phyloP scores from a whole-genome alignment of 1,140 invertebrate species.

The Elymnias hypermnestra region DNA sequence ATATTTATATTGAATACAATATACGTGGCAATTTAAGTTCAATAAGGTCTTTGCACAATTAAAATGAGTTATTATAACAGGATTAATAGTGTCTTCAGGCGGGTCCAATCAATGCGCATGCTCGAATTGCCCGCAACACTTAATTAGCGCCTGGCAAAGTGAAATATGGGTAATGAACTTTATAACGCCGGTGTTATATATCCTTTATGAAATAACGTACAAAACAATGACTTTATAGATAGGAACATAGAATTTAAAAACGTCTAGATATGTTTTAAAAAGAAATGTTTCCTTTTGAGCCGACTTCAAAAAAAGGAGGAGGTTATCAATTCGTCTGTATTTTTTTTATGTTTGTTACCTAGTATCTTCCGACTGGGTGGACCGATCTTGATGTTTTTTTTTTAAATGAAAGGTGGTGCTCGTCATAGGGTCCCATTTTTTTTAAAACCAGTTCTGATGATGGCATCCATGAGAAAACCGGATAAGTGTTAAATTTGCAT shows the following conservation, averaged over 20 bases:
- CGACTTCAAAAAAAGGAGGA: too few relatives aligned
- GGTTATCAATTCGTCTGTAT: too few relatives aligned
- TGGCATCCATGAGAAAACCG: too few relatives aligned
- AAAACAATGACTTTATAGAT: slow-evolving; percentile 18
- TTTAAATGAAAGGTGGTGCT: too few relatives aligned
- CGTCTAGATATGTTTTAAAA: neutral
- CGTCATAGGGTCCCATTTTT: too few relatives aligned
- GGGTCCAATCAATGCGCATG: slow-evolving; percentile 47
- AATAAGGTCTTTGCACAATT: slow-evolving; percentile 6
- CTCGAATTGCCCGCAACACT: slow-evolving; percentile 54
- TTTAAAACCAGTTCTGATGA: too few relatives aligned
- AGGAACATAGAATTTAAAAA: neutral
- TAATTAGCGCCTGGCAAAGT: slow-evolving; percentile 56
- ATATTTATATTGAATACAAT: too few relatives aligned
- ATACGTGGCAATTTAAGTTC: slow-evolving; percentile 1
- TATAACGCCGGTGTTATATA: slow-evolving; percentile 38
- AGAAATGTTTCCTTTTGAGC: too few relatives aligned
- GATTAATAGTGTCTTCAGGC: slow-evolving; percentile 62
- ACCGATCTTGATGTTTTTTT: too few relatives aligned
- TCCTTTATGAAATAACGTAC: slow-evolving; percentile 27
- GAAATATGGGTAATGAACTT: slow-evolving; percentile 61
- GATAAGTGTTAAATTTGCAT: too few relatives aligned
- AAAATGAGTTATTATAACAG: slow-evolving; percentile 31
- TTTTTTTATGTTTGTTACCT: too few relatives aligned
- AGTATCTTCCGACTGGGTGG: too few relatives aligned